phyloP scores from a whole-genome alignment of 1,140 invertebrate genomes.

The Aphis gossypii region DNA sequence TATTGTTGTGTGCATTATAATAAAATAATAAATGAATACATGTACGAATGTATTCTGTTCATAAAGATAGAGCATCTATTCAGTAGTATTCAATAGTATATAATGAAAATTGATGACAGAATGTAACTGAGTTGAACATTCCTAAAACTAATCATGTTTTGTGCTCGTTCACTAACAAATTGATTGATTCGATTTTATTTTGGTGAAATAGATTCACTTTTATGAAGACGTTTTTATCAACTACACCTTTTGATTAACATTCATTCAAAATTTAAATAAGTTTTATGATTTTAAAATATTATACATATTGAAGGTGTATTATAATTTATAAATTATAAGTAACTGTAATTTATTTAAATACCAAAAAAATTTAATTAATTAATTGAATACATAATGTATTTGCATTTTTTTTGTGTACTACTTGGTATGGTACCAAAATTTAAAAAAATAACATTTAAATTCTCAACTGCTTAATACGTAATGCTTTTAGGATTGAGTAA shows the following conservation, averaged over 20 bases:
- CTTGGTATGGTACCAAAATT: too few relatives aligned
- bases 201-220: neutral
- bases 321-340: too few relatives aligned
- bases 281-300: too few relatives aligned
- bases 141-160: neutral
- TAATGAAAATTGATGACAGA: neutral
- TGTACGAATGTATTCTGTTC: neutral
- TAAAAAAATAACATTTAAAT: too few relatives aligned
- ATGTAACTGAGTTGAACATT: neutral
- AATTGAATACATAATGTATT: too few relatives aligned
- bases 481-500: too few relatives aligned
- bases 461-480: too few relatives aligned
- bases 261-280: too few relatives aligned
- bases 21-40: slow-evolving; percentile 15
- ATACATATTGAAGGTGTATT: too few relatives aligned
- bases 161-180: neutral
- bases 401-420: too few relatives aligned
- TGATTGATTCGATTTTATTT: neutral
- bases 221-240: neutral
- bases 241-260: neutral
- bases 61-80: neutral
- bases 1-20: neutral
- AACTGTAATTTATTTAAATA: too few relatives aligned
- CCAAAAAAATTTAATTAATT: too few relatives aligned
- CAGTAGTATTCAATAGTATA: neutral